Conservation (phyloP, 2,797 vertebrate genomes). For the Poliocrania exsul region DNA sequence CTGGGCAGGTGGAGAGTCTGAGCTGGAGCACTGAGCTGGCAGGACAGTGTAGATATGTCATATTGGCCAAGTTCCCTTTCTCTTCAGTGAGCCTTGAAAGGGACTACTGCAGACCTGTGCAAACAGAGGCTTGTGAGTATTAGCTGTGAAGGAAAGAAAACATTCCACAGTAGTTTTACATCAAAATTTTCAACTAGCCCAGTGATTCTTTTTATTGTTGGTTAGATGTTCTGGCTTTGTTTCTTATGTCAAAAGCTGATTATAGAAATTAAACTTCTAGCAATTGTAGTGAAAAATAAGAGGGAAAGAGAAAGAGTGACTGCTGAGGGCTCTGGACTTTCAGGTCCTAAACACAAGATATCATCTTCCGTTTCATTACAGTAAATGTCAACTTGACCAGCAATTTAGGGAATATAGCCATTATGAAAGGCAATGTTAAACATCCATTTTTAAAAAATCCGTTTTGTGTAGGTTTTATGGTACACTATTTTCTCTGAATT, state of each 20-base stretch:
- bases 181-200: not conserved
- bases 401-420: not conserved
- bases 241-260: not conserved
- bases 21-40: not conserved
- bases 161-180: not conserved
- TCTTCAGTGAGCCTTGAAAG: not conserved
- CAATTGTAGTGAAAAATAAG: not conserved
- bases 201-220: not conserved
- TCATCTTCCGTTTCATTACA: not conserved
- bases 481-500: conserved; percentile 55
- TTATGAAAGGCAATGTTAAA: not conserved
- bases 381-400: not conserved
- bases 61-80: not conserved
- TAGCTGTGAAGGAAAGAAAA: not conserved
- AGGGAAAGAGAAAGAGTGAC: not conserved
- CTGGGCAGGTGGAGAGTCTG: not conserved
- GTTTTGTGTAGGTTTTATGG: not conserved
- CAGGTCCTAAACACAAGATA: not conserved
- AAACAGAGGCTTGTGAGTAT: conserved; percentile 26
- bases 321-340: not conserved
- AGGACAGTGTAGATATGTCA: not conserved
- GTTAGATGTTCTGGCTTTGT: not conserved
- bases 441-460: not conserved
- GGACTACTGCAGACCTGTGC: not conserved
- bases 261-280: not conserved